These are phyloP conservation scores for Cheumatopsyche charites DNA, from an alignment of 1,140 invertebrate genomes.

Conservation along the genomic window DNA sequence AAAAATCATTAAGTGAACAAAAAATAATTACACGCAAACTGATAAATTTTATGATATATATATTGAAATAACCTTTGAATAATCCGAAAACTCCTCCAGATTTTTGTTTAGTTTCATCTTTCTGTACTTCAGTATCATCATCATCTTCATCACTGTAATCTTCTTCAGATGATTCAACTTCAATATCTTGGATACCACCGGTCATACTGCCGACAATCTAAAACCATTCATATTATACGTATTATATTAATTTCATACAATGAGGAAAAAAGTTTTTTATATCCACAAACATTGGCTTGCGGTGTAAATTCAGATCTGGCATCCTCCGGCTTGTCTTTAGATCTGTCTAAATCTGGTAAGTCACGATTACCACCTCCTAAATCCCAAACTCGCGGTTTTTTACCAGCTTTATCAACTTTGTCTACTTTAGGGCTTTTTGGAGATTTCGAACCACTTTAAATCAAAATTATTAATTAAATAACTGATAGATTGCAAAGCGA, in stretches of 20 bases:
- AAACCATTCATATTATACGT: slow-evolving; percentile 41
- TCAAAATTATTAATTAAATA: slow-evolving; percentile 34
- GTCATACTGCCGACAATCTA: slow-evolving; percentile 84
- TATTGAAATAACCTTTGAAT: slow-evolving; percentile 68
- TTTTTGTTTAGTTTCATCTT: slow-evolving; percentile 60
- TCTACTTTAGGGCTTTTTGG: slow-evolving; percentile 74
- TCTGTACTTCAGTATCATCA: slow-evolving; percentile 52
- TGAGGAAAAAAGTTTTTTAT: not conserved
- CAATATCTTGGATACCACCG: slow-evolving; percentile 73
- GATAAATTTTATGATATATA: not conserved
- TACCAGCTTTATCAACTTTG: slow-evolving; percentile 75
- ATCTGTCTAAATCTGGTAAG: slow-evolving; percentile 81
- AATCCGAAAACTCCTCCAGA: slow-evolving; percentile 76
- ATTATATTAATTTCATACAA: slow-evolving; percentile 13
- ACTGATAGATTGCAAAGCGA: not conserved
- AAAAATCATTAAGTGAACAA: not conserved
- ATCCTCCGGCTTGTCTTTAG: slow-evolving; percentile 76
- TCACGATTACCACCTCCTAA: slow-evolving; percentile 81
- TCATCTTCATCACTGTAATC: slow-evolving; percentile 64
- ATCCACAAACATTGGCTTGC: slow-evolving; percentile 66
- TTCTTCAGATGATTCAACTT: slow-evolving; percentile 66
- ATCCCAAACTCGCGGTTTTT: slow-evolving; percentile 91
- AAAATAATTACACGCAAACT: no score
- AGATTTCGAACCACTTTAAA: slow-evolving; percentile 58
- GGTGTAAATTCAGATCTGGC: slow-evolving; percentile 63